Conservation (phyloP, 2,888 invertebrate species). For the Ormyrus labotus region DNA sequence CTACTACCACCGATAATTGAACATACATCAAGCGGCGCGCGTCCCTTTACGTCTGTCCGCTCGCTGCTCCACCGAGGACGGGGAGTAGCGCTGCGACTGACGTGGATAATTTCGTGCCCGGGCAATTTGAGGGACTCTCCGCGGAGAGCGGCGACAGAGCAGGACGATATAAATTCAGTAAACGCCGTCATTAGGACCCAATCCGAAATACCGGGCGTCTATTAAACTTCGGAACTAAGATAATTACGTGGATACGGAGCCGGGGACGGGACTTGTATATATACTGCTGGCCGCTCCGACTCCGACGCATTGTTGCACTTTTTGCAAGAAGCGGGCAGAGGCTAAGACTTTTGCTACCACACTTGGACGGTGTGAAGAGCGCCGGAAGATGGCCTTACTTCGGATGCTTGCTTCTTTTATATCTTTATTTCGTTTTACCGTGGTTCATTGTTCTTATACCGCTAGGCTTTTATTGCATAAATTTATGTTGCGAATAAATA, state of each 20-base stretch:
- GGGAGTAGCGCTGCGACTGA: slow-evolving; percentile 25
- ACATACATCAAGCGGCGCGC: slow-evolving; percentile 65
- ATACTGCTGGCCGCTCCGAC: slow-evolving; percentile 18
- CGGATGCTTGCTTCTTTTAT: background rate
- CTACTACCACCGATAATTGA: slow-evolving; percentile 67
- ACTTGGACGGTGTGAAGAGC: background rate
- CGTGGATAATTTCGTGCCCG: slow-evolving; percentile 64
- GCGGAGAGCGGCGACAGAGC: slow-evolving; percentile 58
- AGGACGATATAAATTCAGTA: slow-evolving; percentile 72
- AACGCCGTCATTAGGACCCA: slow-evolving; percentile 73
- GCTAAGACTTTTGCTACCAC: background rate
- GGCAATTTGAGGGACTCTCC: slow-evolving; percentile 63
- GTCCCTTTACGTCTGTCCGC: background rate
- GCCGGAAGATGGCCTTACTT: slow-evolving; percentile 33
- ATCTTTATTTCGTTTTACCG: too few relatives aligned
- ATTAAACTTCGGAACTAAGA: slow-evolving; percentile 73
- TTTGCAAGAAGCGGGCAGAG: background rate
- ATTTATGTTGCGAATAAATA: too few relatives aligned
- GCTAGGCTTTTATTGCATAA: too few relatives aligned
- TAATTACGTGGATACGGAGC: slow-evolving; percentile 66
- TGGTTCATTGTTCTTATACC: too few relatives aligned
- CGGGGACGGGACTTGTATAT: too few relatives aligned
- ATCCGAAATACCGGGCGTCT: slow-evolving; percentile 74
- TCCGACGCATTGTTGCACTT: slow-evolving; percentile 22
- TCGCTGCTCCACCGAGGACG: slow-evolving; percentile 6